These are phyloP conservation scores for Pollenia angustigena DNA, from an alignment of 2,888 invertebrate genomes.

Conservation along the genomic window DNA sequence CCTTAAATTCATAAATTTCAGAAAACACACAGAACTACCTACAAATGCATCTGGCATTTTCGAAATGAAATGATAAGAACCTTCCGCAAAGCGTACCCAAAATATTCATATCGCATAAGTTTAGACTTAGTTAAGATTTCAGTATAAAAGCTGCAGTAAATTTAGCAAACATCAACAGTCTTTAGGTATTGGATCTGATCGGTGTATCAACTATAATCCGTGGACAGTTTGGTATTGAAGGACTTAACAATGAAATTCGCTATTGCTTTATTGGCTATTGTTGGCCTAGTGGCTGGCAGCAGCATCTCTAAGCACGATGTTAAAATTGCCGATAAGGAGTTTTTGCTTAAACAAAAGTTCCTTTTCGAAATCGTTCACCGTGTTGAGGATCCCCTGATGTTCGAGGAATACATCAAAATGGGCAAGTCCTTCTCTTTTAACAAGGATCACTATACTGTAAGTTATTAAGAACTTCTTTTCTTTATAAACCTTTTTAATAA, in stretches of 20 bases:
- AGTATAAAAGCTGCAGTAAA: slow-evolving; percentile 84
- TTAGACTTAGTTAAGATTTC: background rate
- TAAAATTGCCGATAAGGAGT: slow-evolving; percentile 78
- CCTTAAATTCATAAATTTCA: background rate
- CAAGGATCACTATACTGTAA: slow-evolving; percentile 77
- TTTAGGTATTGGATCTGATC: slow-evolving; percentile 78
- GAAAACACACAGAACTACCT: background rate
- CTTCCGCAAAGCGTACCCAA: background rate
- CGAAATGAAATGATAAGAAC: slow-evolving; percentile 78
- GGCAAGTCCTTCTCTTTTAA: slow-evolving; percentile 76
- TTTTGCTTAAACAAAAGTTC: slow-evolving; percentile 79
- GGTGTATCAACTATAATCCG: slow-evolving; percentile 76
- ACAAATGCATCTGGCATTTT: background rate
- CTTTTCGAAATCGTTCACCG: slow-evolving; percentile 79
- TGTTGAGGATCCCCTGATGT: slow-evolving; percentile 78
- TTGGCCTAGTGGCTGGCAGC: slow-evolving; percentile 79
- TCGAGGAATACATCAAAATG: slow-evolving; percentile 80
- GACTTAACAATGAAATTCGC: slow-evolving; percentile 78
- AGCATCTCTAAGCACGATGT: slow-evolving; percentile 75
- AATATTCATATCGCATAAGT: background rate
- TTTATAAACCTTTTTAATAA: background rate
- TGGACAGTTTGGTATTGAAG: slow-evolving; percentile 75
- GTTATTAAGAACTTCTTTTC: no score
- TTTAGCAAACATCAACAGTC: slow-evolving; percentile 83
- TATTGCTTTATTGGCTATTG: slow-evolving; percentile 79